Percentiles rank a stretch among this genome's conserved stretches.
Evolutionary conservation across 2,113 vertebrate genomes (phyloP).

Genomic region (Aegotheles bennettii): DNA sequence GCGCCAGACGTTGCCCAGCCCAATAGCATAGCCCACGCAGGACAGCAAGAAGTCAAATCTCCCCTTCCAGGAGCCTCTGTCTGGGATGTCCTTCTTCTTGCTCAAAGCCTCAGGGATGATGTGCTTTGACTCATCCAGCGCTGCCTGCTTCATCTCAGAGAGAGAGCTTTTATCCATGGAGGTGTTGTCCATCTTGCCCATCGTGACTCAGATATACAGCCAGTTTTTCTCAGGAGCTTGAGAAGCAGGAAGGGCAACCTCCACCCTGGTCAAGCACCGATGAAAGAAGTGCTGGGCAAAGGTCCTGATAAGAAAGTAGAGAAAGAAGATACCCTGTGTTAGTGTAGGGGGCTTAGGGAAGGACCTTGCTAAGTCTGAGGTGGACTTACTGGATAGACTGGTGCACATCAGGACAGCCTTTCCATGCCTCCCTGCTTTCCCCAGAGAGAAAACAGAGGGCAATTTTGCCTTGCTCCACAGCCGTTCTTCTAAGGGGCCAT

Average conservation of each 20-base stretch:
- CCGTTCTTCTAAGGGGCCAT: background rate
- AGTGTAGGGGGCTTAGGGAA: background rate
- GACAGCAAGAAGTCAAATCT: slow-evolving; percentile 90
- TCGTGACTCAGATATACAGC: background rate
- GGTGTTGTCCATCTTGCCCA: slow-evolving; percentile 82
- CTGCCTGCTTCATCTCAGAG: slow-evolving; percentile 75
- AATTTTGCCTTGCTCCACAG: background rate
- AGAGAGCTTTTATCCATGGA: slow-evolving; percentile 82
- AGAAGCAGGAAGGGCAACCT: background rate
- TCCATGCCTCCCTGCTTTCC: background rate
- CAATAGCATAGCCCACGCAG: slow-evolving; percentile 88
- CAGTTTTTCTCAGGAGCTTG: background rate
- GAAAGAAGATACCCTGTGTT: background rate
- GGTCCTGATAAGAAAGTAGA: background rate
- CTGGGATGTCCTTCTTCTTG: slow-evolving; percentile 66
- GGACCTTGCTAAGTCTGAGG: background rate
- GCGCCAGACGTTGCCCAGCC: slow-evolving; percentile 90
- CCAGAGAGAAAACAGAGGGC: background rate
- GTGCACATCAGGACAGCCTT: background rate
- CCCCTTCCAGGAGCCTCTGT: slow-evolving; percentile 88
- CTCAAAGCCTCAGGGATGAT: background rate
- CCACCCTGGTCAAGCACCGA: accelerated
- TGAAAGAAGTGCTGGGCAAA: background rate
- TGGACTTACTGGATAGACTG: background rate
- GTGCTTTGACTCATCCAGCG: slow-evolving; percentile 72